Evolutionary conservation across 2,797 vertebrate genomes (phyloP).

Genomic region (Enteromius mattozi): DNA sequence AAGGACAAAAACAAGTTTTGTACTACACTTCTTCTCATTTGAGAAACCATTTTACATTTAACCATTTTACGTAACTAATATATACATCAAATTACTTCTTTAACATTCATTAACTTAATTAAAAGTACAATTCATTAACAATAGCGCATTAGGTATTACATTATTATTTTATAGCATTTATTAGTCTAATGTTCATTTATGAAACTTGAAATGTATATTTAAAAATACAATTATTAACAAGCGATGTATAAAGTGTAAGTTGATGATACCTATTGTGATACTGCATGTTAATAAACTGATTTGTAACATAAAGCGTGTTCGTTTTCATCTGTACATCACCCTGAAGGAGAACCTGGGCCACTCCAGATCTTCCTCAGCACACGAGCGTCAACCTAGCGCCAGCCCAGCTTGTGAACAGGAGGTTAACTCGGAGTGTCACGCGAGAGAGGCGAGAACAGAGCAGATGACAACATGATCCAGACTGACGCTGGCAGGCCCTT

Average conservation of each 20-base stretch:
- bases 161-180: neutral
- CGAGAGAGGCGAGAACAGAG: conserved; percentile 77
- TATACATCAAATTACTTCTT: no score
- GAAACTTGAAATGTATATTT: neutral
- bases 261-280: neutral
- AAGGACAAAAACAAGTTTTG: neutral
- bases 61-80: no score
- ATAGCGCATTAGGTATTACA: no score
- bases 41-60: neutral
- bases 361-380: neutral
- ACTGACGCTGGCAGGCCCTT: conserved; percentile 92
- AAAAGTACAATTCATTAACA: neutral
- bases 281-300: neutral
- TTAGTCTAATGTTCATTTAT: neutral
- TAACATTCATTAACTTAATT: no score
- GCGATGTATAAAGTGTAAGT: neutral
- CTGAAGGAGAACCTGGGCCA: neutral
- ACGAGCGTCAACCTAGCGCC: neutral
- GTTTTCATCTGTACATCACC: neutral
- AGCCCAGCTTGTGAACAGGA: conserved; percentile 83
- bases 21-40: neutral
- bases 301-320: neutral
- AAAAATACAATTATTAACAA: neutral
- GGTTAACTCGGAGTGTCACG: conserved; percentile 96
- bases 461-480: conserved; percentile 83